Evolutionary conservation across 2,797 vertebrate genomes (phyloP), one percentile per base, ranked within the genome.

Genomic region (Parauchenoglanis ngamensis): DNA sequence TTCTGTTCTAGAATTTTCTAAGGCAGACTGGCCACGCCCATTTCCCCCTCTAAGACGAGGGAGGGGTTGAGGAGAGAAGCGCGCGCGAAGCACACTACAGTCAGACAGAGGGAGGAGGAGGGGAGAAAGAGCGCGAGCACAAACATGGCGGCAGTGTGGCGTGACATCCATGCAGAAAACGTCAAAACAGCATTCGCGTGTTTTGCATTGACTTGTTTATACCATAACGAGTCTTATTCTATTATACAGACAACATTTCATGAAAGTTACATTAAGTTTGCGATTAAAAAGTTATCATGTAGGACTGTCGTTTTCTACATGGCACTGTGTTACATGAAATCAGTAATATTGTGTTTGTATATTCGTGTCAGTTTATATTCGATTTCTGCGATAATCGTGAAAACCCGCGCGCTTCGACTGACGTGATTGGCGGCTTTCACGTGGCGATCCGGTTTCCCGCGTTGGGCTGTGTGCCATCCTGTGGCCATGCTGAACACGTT

Each of bases 21-120:
- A 46, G 40, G 54, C 54, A 63, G 23, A 46, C 35, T 54, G 63
- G 8, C 63, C 81, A 83, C 81, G 81, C 81, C 81, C 81, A 83
- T 31, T 19, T 28, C 13, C 61, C 44, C 44, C 7, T 46, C 54
- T 12, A 59, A 23, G 28, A 81, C n/a, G 15, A 31, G 63, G 80
- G n/a, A 19, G 80, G 44, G 80, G 61, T 21, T 83, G 63, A 82
- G 40, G 23, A 52, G 63, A 67, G 23, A 65, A 52, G 44, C 61
- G 80, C 61, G 44, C 61, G 59, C 23, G n/a, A 83, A 83, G 81
- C 44, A 67, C 25, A 52, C 7, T 31, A 81, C 57, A 83, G n/a
- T 52, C n/a, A 83, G 80, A 44, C 21, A 15, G 31, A 23, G 31
- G 28, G 17, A 40, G 54, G 54, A 54, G 75, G 11, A 46, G 25